Percentiles rank a stretch among this genome's conserved stretches.
Conservation (phyloP, 2,888 invertebrate genomes). For the Lysandra coridon region DNA sequence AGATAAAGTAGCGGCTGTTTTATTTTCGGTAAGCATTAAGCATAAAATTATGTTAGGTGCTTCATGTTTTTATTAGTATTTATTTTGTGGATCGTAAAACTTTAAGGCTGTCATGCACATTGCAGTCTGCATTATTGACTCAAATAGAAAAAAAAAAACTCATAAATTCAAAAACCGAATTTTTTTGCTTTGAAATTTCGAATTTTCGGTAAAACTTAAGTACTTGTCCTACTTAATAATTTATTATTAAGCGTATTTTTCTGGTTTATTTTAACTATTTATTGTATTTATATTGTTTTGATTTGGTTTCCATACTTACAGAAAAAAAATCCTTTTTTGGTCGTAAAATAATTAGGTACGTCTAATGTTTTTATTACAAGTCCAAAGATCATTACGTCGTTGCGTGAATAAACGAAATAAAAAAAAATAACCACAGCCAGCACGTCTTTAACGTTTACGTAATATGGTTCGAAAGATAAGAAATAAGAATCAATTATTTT, state of each 20-base stretch:
- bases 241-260: no score
- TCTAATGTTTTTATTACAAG: neutral
- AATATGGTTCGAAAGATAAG: neutral
- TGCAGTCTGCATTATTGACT: neutral
- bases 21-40: slow-evolving; percentile 17
- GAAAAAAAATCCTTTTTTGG: no score
- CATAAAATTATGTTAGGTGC: slow-evolving; percentile 1
- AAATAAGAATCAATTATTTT: neutral
- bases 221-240: no score
- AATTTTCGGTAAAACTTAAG: no score
- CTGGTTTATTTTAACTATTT: no score
- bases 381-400: neutral
- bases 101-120: neutral
- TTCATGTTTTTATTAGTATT: neutral
- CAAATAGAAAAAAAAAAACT: neutral
- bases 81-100: slow-evolving; percentile 6
- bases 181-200: neutral
- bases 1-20: slow-evolving; percentile 8
- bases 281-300: no score
- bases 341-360: no score
- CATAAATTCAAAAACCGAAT: neutral
- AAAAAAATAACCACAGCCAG: neutral
- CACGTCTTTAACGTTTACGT: no score
- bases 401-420: neutral
- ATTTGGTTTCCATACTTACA: no score